A percentile compares a stretch with the other conserved stretches of the same genome.
These are phyloP conservation scores for Sardina pilchardus DNA, from an alignment of 2,113 vertebrate species.

Conservation along the genomic window DNA sequence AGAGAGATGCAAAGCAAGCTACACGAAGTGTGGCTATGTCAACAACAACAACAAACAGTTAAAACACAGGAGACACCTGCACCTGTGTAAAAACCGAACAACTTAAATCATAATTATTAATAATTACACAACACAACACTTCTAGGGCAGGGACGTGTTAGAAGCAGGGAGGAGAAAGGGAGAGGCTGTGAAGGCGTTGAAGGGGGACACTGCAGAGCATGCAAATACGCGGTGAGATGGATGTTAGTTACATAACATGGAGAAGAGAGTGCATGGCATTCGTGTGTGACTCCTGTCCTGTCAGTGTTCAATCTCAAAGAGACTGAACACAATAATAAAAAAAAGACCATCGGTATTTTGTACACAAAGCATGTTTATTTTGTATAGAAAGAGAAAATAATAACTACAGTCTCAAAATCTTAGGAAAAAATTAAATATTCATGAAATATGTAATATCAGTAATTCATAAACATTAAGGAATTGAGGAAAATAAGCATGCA, in stretches of 20 bases:
- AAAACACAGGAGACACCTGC: conserved; percentile 1
- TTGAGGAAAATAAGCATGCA: conserved; percentile 81
- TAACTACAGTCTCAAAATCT: conserved; percentile 77
- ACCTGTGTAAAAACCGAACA: conserved; percentile 21
- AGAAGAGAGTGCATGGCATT: conserved; percentile 37
- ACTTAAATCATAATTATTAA: conserved; percentile 49
- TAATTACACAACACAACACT: conserved; percentile 43
- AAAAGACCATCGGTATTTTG: conserved; percentile 60
- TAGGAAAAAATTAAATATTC: conserved; percentile 76
- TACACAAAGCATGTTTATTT: conserved; percentile 84
- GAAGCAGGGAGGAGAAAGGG: conserved; percentile 24
- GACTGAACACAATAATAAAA: conserved; percentile 55
- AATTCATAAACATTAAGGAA: conserved; percentile 71
- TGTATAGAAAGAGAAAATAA: conserved; percentile 68
- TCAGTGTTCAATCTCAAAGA: not conserved
- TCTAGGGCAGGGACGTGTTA: conserved; percentile 36
- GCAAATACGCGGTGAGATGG: conserved; percentile 45
- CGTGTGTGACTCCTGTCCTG: conserved; percentile 51
- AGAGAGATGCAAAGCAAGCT: conserved; percentile 90
- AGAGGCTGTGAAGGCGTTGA: not conserved
- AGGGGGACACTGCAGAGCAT: conserved; percentile 31
- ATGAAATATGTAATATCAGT: conserved; percentile 76
- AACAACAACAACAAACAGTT: conserved; percentile 25
- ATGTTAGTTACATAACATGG: conserved; percentile 40
- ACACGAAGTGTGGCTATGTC: conserved; percentile 83